phyloP scores from a whole-genome alignment of 2,113 vertebrate species.

The Etheostoma spectabile region DNA sequence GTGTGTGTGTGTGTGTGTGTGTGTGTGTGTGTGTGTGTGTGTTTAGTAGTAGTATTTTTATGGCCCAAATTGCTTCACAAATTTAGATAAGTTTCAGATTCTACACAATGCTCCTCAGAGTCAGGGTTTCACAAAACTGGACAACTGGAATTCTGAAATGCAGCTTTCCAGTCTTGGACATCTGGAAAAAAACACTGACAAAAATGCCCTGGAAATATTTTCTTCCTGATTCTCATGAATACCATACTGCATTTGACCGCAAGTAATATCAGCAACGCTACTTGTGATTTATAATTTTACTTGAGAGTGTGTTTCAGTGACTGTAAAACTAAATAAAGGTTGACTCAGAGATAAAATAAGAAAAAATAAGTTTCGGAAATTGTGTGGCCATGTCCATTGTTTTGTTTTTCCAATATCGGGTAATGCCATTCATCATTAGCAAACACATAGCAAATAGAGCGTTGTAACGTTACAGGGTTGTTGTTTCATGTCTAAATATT shows the following conservation, averaged over 20 bases:
- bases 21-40: constrained; percentile 10
- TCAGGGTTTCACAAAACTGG: not conserved
- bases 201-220: not conserved
- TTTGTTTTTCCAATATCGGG: not conserved
- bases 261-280: not conserved
- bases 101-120: not conserved
- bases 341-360: not conserved
- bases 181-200: not conserved
- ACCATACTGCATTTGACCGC: not conserved
- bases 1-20: constrained; percentile 14
- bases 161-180: not conserved
- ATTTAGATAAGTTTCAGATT: not conserved
- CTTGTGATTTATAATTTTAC: not conserved
- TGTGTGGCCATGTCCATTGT: not conserved
- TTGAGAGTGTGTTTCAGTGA: not conserved
- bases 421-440: not conserved
- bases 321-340: not conserved
- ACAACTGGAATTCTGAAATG: not conserved
- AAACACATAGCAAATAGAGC: not conserved
- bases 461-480: not conserved
- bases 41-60: constrained; percentile 22
- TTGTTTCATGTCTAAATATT: not conserved
- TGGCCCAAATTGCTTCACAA: constrained; percentile 7
- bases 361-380: not conserved
- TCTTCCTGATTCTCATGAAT: not conserved